Base-by-base conservation (phyloP, 1,140 invertebrate species). In the Tetranychus urticae region DNA sequence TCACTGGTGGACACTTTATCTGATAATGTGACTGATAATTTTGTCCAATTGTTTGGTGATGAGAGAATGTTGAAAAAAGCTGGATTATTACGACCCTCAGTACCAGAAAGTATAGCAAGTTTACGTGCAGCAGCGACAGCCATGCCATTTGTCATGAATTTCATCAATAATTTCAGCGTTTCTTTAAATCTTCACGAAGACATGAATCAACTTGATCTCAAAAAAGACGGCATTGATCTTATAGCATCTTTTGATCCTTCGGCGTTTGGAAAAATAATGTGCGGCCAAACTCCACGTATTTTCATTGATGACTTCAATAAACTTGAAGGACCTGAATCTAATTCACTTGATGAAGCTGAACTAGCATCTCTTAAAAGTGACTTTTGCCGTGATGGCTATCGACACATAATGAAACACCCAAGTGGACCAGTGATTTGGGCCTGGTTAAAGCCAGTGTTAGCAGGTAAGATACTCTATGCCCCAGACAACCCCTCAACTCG, bases 401-500 rank as follows among this genome's bases (percentile, higher is more conserved):
- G 67, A 58, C 63, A 67, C 6, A 69, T 74, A 33, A 66, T 67
- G 61, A 62, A 67, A 35, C 65, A 68, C 48, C 34, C 62, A 35
- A 66, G 62, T 3, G 74, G 74, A 10, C 64, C 70, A 5, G 68
- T 74, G 4, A 65, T 74, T n/a, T 75, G 73, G 74, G 64, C 68
- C 4, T 75, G 71, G 60, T 37, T 75, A 3, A 75, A 75, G 65
- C 74, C 73, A 12, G 65, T 75, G 13, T 60, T 76, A 48, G 59
- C 68, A 42, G 75, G 75, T 0, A 75, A 75, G 66, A 71, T 76
- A 39, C 64, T 73, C 1, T 76, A 66, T 63, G 66, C 72, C 31
- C 74, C 75, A 0, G 69, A 73, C 42, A 73, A 69, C 23, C 54
- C 63, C 10, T 55, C 64, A n/a, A 72, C 70, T 1, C 63, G 64